Conservation (phyloP, 2,888 invertebrate genomes). For the Epirrhoe alternata region DNA sequence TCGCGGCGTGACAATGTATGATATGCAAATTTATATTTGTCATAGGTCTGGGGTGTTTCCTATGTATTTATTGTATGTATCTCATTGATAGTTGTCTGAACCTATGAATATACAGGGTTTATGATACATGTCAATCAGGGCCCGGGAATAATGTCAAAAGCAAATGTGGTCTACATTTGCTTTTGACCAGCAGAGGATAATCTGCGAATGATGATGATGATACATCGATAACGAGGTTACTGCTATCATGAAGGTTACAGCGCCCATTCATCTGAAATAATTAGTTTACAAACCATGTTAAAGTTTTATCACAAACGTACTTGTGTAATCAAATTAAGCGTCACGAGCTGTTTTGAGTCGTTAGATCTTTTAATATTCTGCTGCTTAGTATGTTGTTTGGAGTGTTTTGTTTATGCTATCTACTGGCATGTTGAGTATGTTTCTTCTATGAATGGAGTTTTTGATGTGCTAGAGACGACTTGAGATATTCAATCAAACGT, state of each 20-base stretch:
- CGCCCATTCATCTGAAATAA: slow-evolving; percentile 1
- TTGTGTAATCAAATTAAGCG: slow-evolving; percentile 6
- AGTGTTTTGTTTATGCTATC: background rate
- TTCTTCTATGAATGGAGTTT: background rate
- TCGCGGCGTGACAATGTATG: no score
- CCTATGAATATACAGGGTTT: no score
- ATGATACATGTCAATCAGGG: no score
- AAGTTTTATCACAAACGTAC: slow-evolving; percentile 4
- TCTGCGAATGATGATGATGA: no score
- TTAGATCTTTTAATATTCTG: background rate
- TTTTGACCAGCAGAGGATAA: no score
- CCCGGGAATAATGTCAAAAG: no score
- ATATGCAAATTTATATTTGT: no score
- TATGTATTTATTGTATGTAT: no score
- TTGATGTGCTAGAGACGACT: background rate
- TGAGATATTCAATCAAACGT: background rate
- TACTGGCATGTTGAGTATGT: background rate
- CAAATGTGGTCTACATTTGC: no score
- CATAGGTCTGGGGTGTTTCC: no score
- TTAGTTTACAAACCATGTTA: slow-evolving; percentile 9
- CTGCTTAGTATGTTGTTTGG: background rate
- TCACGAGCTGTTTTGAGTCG: background rate
- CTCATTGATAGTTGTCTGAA: no score
- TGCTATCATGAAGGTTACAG: background rate
- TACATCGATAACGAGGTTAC: no score